Percentiles rank a stretch among this genome's conserved stretches.
Evolutionary conservation across 2,113 vertebrate genomes (phyloP).

Genomic region (Chamaea fasciata): DNA sequence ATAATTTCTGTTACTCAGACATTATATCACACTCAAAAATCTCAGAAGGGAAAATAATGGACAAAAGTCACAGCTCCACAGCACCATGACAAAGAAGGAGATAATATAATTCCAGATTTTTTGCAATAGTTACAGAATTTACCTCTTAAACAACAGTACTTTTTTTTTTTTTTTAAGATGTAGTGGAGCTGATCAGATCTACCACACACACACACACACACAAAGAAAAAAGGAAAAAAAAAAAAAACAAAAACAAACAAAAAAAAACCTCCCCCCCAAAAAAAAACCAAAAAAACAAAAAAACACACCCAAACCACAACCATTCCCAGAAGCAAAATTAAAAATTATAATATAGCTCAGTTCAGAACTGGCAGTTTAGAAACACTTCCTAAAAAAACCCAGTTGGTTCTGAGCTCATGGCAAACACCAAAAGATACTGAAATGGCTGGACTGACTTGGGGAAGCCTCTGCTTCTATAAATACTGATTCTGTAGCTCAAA

Average conservation of each 20-base stretch:
- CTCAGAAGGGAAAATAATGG: neutral
- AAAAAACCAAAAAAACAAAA: too few species aligned
- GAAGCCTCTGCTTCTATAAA: conserved; percentile 7
- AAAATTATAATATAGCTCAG: neutral
- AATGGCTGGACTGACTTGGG: neutral
- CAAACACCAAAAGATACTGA: neutral
- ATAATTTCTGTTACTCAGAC: neutral
- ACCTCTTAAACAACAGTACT: neutral
- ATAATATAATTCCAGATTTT: neutral
- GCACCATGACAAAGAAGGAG: neutral
- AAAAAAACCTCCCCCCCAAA: too few species aligned
- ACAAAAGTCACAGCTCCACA: neutral
- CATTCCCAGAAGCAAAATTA: neutral
- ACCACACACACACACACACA: too few species aligned
- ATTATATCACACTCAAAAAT: neutral
- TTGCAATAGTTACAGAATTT: neutral
- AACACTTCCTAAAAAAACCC: neutral
- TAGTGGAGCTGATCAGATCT: neutral
- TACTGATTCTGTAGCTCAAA: neutral
- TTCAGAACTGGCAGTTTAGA: neutral
- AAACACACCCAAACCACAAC: too few species aligned
- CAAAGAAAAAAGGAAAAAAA: too few species aligned
- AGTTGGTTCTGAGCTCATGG: neutral
- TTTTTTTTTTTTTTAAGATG: neutral
- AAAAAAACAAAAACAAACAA: neutral